Base-by-base conservation (phyloP, 2,113 vertebrate species). In the Ellobius talpinus region DNA sequence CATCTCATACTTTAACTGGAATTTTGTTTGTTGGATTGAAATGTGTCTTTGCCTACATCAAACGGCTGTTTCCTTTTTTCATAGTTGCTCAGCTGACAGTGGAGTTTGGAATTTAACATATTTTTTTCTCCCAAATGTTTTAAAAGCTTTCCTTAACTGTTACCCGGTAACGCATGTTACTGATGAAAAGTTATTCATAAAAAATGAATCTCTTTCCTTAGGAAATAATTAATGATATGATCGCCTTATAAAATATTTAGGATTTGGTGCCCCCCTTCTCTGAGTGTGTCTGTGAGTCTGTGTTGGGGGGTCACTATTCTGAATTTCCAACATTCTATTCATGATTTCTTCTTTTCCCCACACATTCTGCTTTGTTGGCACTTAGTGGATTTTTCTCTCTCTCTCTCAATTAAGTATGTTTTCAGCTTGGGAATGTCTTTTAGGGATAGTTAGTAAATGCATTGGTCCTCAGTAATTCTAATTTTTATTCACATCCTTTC, bases 101-200 rank as follows among this genome's bases (percentile, higher is more conserved):
- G 55, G 95, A 68, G 87, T 95, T 96, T 82, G 76, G 76, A 4
- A 6, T 90, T 87, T n/a, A 79, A 68, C 90, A 73, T 70, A 74
- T 36, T 73, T 91, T 31, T 29, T 26, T 21, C 7, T 16, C 42
- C 7, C 55, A 39, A 70, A 50, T 1, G 23, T 73, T 88, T 79
- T 79, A 58, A 79, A 92, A 96, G 4, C 5, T 90, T 33, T 33
- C 68, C 23, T 33, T 42, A 36, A 33, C 61, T 90, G 33, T 76
- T 89, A 94, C 66, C 65, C 55, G 76, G 24, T 87, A 79, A 55
- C n/a, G 81, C 3, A 36, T 14, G 4, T 45, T 84, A 68, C 10
- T 70, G 5, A 65, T 87, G 55, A n/a, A 74, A 91, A 65, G 11
- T 42, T 92, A 52, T 72, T 9, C 14, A 52, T 63, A 9, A 39